Evolutionary conservation across 37 sponge, comb jelly and placozoan species (phyloP).

Genomic region (Beroe forskalii): DNA sequence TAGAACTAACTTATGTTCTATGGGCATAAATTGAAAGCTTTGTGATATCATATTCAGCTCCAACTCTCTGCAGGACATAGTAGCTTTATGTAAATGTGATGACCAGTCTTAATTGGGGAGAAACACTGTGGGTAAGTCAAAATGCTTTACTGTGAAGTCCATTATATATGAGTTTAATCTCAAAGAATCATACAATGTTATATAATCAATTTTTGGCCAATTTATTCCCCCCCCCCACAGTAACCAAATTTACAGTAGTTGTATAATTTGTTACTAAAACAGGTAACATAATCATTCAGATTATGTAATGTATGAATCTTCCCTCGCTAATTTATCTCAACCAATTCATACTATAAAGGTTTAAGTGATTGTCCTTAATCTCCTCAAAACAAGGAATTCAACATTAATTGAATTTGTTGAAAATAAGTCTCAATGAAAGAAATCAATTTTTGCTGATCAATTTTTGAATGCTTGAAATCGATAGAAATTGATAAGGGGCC

Average conservation of each 20-base stretch:
- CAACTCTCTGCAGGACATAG: too few species aligned
- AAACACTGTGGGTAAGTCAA: constrained; percentile 39
- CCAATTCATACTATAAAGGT: neutral
- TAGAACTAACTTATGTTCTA: too few species aligned
- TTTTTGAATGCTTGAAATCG: too few species aligned
- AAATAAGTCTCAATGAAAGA: too few species aligned
- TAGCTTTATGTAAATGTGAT: constrained; percentile 39
- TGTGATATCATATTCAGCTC: too few species aligned
- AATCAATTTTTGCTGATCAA: neutral
- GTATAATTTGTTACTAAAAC: too few species aligned
- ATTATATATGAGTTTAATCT: neutral
- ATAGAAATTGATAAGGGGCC: too few species aligned
- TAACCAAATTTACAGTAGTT: too few species aligned
- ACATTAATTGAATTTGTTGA: too few species aligned
- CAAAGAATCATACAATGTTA: neutral
- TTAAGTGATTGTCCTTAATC: neutral
- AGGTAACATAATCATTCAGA: neutral
- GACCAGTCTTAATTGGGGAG: constrained; percentile 33
- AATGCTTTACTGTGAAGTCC: neutral
- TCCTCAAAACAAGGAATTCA: neutral
- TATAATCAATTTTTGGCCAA: too few species aligned
- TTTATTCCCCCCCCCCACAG: too few species aligned
- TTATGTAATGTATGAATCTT: neutral
- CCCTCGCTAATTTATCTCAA: neutral
- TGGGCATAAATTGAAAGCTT: too few species aligned